A percentile compares a stretch with the other conserved stretches of the same genome.
Conservation (phyloP, 92 coral and sea anemone species). For the Epizoanthus fatuus region DNA sequence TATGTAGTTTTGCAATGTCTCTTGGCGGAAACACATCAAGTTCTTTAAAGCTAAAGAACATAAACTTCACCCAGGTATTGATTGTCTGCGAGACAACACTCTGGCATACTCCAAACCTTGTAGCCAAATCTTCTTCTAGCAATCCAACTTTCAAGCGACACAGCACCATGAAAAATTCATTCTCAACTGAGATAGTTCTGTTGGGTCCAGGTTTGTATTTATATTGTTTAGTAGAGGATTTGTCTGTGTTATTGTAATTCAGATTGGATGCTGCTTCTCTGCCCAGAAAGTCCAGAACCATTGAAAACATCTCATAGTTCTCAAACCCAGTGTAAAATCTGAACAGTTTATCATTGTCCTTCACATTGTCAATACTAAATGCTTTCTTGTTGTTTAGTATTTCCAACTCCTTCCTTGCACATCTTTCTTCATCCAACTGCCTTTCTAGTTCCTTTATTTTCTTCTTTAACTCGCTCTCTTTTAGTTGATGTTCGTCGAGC, state of each 20-base stretch:
- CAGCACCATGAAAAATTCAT: conserved; percentile 53
- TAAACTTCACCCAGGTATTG: conserved; percentile 62
- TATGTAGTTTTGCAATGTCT: conserved; percentile 60
- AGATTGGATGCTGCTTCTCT: conserved; percentile 62
- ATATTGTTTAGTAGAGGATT: background rate
- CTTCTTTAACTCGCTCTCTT: conserved; percentile 26
- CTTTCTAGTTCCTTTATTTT: conserved; percentile 59
- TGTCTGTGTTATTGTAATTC: conserved; percentile 46
- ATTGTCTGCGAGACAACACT: conserved; percentile 39
- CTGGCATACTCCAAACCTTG: conserved; percentile 66
- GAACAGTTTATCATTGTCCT: conserved; percentile 32
- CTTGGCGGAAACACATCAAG: conserved; percentile 65
- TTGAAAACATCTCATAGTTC: no score
- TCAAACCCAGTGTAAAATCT: background rate
- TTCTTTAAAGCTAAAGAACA: conserved; percentile 59
- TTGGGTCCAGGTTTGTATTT: conserved; percentile 53
- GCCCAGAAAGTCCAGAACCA: no score
- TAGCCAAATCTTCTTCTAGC: conserved; percentile 72
- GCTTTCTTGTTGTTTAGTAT: conserved; percentile 16
- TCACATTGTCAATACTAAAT: conserved; percentile 40
- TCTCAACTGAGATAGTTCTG: conserved; percentile 59
- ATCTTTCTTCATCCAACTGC: conserved; percentile 47
- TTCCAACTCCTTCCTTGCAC: conserved; percentile 58
- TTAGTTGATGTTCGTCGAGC: conserved; percentile 32
- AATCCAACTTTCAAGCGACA: conserved; percentile 67